Evolutionary conservation across 1,140 invertebrate genomes (phyloP).

Genomic region (Aphis craccivora): DNA sequence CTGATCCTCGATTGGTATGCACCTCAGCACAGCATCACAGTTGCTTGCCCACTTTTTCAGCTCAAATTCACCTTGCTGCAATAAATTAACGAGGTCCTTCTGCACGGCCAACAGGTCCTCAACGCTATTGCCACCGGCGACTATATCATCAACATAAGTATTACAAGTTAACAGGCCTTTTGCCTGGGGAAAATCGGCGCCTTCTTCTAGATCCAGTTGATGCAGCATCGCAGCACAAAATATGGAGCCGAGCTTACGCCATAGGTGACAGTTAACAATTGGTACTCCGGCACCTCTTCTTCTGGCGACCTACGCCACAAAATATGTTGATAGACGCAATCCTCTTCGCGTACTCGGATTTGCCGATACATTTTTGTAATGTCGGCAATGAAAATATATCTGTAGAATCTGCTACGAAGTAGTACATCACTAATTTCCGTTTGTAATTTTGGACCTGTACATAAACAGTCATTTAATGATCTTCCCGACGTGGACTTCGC

Average conservation of each 20-base stretch:
- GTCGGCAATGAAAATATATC: slow-evolving; percentile 63
- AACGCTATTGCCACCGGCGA: too few relatives aligned
- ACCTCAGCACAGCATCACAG: neutral
- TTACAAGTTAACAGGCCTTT: neutral
- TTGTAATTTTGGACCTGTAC: slow-evolving; percentile 62
- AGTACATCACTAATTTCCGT: slow-evolving; percentile 62
- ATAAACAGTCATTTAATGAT: slow-evolving; percentile 62
- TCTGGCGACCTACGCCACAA: neutral
- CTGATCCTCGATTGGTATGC: neutral
- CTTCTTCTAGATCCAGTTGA: slow-evolving; percentile 62
- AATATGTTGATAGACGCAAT: slow-evolving; percentile 58
- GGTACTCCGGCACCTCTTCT: neutral
- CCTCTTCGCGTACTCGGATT: slow-evolving; percentile 61
- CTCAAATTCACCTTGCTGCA: neutral
- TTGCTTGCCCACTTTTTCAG: slow-evolving; percentile 38
- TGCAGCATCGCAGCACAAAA: slow-evolving; percentile 62
- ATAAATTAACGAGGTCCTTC: neutral
- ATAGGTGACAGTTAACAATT: slow-evolving; percentile 61
- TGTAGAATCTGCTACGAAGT: slow-evolving; percentile 62
- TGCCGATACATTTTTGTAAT: slow-evolving; percentile 65
- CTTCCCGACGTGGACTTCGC: slow-evolving; percentile 60
- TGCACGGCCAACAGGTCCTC: too few relatives aligned
- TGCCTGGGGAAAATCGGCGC: neutral
- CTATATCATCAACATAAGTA: too few relatives aligned
- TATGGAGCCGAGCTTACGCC: slow-evolving; percentile 62